Conservation (phyloP, 2,888 invertebrate species). For the Drosophila dives region DNA sequence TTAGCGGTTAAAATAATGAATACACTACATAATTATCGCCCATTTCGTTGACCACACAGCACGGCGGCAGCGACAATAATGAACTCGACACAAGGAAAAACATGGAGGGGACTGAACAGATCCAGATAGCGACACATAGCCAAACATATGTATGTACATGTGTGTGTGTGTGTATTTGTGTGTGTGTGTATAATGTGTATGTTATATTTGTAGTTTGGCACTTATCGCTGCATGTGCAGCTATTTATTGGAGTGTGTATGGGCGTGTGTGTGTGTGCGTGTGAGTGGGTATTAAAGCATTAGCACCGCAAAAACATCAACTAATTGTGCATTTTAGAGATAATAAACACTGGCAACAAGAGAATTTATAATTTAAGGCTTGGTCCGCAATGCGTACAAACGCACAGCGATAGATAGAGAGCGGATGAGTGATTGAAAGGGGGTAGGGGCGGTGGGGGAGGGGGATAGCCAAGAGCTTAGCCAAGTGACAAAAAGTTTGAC, state of each 20-base stretch:
- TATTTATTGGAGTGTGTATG: constrained; percentile 13
- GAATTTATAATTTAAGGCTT: constrained; percentile 74
- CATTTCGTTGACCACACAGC: constrained; percentile 67
- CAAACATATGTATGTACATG: background rate
- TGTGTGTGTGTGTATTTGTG: background rate
- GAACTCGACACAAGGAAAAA: constrained; percentile 41
- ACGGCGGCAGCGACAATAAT: constrained; percentile 55
- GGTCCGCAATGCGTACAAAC: constrained; percentile 50
- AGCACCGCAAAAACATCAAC: constrained; percentile 79
- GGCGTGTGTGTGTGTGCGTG: constrained; percentile 19
- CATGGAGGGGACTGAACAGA: constrained; percentile 5
- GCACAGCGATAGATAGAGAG: background rate
- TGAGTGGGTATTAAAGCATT: constrained; percentile 69
- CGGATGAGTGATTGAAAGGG: background rate
- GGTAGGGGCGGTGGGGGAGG: accelerated
- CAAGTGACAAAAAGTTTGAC: constrained; percentile 70
- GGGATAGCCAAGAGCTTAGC: constrained; percentile 18
- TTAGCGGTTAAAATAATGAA: constrained; percentile 80
- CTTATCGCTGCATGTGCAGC: constrained; percentile 65
- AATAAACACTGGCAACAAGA: constrained; percentile 70
- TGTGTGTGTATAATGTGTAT: constrained; percentile 13
- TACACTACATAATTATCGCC: constrained; percentile 79
- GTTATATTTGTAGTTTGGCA: constrained; percentile 43
- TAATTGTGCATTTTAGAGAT: constrained; percentile 78
- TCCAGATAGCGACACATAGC: constrained; percentile 13